Percentiles rank a stretch among this genome's conserved stretches.
Conservation (phyloP, 1,140 invertebrate genomes). For the Drosophila tani region DNA sequence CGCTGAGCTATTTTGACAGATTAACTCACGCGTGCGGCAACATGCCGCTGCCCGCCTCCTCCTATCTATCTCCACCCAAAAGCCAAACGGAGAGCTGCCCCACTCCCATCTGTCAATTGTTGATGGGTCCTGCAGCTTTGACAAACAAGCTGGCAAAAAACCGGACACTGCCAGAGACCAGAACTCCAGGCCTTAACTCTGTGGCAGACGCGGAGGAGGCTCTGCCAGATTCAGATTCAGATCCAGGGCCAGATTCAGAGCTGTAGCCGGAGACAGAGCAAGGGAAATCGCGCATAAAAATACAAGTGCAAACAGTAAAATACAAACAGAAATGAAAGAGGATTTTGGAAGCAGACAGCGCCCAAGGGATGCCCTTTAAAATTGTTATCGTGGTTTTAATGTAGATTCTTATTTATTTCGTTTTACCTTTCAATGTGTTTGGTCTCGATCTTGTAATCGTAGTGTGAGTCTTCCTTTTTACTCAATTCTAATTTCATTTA, state of each 20-base stretch:
- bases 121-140: conserved; percentile 44
- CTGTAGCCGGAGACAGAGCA: conserved; percentile 11
- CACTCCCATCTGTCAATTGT: conserved; percentile 52
- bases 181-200: conserved; percentile 14
- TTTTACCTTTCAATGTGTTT: no score
- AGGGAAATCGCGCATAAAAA: conserved; percentile 69
- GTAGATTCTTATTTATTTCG: no score
- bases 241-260: conserved; percentile 9
- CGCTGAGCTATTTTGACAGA: conserved; percentile 80
- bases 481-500: no score
- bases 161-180: conserved; percentile 36
- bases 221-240: conserved; percentile 25
- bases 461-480: no score
- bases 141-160: conserved; percentile 51
- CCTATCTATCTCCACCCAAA: conserved; percentile 6
- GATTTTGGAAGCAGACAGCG: not conserved
- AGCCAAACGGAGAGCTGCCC: conserved; percentile 14
- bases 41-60: conserved; percentile 40
- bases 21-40: conserved; percentile 77
- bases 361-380: conserved; percentile 1
- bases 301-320: conserved; percentile 64
- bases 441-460: no score
- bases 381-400: not conserved
- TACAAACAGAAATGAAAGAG: conserved; percentile 3
- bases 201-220: not conserved